A percentile compares a stretch with the other conserved stretches of the same genome.
Evolutionary conservation across 2,113 vertebrate genomes (phyloP).

Genomic region (Amphilophus citrinellus): DNA sequence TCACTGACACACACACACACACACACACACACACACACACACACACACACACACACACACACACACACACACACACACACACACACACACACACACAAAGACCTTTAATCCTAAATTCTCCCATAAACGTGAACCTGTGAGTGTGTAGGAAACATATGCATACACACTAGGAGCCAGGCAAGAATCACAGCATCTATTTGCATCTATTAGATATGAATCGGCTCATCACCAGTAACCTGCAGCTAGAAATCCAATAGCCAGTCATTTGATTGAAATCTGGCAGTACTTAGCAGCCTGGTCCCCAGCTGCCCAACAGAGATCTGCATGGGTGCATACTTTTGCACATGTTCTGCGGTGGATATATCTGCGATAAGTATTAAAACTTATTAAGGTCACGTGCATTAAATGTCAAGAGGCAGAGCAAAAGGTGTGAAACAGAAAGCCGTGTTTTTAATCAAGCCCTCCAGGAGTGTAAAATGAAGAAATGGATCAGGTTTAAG

Average conservation of each 20-base stretch:
- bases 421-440: slow-evolving; percentile 59
- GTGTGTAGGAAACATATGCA: neutral
- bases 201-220: slow-evolving; percentile 71
- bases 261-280: slow-evolving; percentile 65
- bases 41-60: neutral
- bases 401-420: slow-evolving; percentile 16
- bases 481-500: slow-evolving; percentile 39
- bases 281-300: slow-evolving; percentile 53
- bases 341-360: slow-evolving; percentile 14
- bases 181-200: slow-evolving; percentile 62
- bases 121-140: neutral
- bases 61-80: neutral
- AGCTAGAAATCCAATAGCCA: slow-evolving; percentile 76
- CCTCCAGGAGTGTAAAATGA: slow-evolving; percentile 30
- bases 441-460: slow-evolving; percentile 53
- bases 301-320: slow-evolving; percentile 32
- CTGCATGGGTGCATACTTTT: slow-evolving; percentile 27
- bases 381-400: slow-evolving; percentile 4
- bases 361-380: slow-evolving; percentile 33
- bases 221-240: slow-evolving; percentile 73
- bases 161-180: slow-evolving; percentile 21
- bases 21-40: neutral
- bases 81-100: neutral
- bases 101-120: neutral
- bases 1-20: neutral